Evolutionary conservation across 2,797 vertebrate genomes (phyloP), one percentile per base, ranked within the genome.

Genomic region (Numenius phaeopus): DNA sequence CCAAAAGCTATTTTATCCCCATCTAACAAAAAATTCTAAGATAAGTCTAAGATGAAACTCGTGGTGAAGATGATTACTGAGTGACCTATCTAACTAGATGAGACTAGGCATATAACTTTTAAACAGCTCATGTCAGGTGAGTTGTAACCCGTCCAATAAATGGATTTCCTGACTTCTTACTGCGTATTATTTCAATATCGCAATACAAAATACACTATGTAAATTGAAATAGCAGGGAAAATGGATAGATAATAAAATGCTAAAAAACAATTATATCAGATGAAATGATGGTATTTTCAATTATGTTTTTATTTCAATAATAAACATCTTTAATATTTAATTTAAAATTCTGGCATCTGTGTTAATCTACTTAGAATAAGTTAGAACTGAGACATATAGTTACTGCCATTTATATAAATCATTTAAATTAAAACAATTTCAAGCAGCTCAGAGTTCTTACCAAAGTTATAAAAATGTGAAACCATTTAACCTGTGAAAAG

Each of bases 251-350:
- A 75, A 81, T 83, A 75, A 90, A 94, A 64, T 67, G 23, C 7
- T 86, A 61, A 50, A 83, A 72, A 19, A 26, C 37, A 81, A 26
- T 90, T 54, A 24, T 47, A 65, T 17, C 7, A 62, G 39, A 76
- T 69, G 21, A 95, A 86, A 75, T 7, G 0, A 61, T 62, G 40
- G 3, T 5, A 55, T 76, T 91, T 88, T 58, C 39, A 91, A 67
- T 81, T 72, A 82, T 47, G 27, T 47, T 92, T 87, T 92, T 87
- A 80, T 91, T 92, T 95, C 55, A 72, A 29, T 71, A 83, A 59
- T 72, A 84, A 40, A 5, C 44, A 27, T 32, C 47, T 18, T 65
- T 66, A 84, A 84, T 83, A 90, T 87, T 90, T 65, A 58, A 76
- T 95, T 76, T 72, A 69, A 83, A 87, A 91, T 89, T 87, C 42